Evolutionary conservation across 2,888 invertebrate species (phyloP), one percentile per base, ranked within the genome.

Genomic region (Pammene aurita): DNA sequence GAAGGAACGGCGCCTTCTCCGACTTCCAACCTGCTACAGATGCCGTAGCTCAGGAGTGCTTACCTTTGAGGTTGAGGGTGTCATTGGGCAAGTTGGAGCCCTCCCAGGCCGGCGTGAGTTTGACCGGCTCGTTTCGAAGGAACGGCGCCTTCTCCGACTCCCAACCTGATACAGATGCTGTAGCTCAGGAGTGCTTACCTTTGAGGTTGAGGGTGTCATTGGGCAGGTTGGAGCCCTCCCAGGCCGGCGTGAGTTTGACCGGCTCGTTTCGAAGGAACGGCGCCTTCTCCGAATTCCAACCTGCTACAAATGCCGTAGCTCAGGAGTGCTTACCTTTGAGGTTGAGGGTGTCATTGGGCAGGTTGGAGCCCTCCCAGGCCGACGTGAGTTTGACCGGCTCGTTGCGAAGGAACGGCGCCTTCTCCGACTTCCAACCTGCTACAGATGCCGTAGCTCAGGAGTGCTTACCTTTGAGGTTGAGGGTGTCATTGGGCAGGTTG

Each of bases 31-130:
- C 26, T 26, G 26, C 26, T 26, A 26, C 26, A 1, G 26, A 26
- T 4, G 26, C 26, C 26, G 26, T 26, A 26, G 1, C 4, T 26
- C 26, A 26, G 26, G 26, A 26, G 26, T 26, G 84, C 63, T 79
- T 87, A 93, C 94, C 94, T 93, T 94, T 95, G 85, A 97, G 95
- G 90, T 97, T 97, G 78, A 97, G 94, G 81, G 96, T 96, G 90
- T 97, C 96, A 86, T 96, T 96, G 66, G 96, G 95, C 79, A 96
- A 93, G 89, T 96, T 96, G 75, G 95, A 95, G 72, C 96, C 97
- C 89, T 97, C 97, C 96, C 97, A 97, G 67, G 97, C 96, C 11
- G 97, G 97, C 65, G 97, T 97, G 72, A 97, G 93, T 76, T 95
- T 95, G 72, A 97, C 97, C 60, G 97, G 97, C 88, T 96, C 96